Evolutionary conservation across 2,113 vertebrate genomes (phyloP).

Genomic region (Tympanuchus pallidicinctus): DNA sequence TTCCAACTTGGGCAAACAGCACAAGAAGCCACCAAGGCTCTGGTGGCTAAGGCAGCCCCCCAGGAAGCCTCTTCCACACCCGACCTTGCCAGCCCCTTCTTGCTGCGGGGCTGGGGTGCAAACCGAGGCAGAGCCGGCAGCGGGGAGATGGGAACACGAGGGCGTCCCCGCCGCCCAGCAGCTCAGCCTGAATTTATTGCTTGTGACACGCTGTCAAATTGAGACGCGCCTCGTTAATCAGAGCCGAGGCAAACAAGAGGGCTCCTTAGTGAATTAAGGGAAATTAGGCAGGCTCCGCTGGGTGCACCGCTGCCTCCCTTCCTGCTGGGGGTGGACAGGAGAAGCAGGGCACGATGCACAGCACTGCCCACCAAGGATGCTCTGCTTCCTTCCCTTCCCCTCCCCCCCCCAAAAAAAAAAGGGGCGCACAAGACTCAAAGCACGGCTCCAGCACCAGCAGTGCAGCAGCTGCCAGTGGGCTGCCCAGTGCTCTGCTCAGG

Average conservation of each 20-base stretch:
- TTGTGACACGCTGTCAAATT: slow-evolving; percentile 47
- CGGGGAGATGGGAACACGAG: background rate
- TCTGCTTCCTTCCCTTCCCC: background rate
- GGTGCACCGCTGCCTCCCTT: background rate
- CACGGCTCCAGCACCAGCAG: background rate
- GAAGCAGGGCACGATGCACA: background rate
- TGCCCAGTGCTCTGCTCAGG: background rate
- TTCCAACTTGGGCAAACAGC: background rate
- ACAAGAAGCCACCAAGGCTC: background rate
- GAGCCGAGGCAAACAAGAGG: background rate
- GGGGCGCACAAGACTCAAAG: background rate
- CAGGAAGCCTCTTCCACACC: background rate
- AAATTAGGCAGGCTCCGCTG: background rate
- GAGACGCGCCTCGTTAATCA: slow-evolving; percentile 25
- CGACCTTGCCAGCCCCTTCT: background rate
- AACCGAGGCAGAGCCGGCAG: background rate
- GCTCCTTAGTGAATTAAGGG: slow-evolving; percentile 34
- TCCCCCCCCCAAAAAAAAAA: background rate
- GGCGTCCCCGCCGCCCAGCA: background rate
- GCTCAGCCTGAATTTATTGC: slow-evolving; percentile 21
- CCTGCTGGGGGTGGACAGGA: background rate
- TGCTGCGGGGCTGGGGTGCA: background rate
- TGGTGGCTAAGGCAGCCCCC: background rate
- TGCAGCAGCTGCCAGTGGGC: background rate
- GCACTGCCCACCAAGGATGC: background rate